Conservation (phyloP, 2,888 invertebrate genomes). For the Tromatobia lineatoria region DNA sequence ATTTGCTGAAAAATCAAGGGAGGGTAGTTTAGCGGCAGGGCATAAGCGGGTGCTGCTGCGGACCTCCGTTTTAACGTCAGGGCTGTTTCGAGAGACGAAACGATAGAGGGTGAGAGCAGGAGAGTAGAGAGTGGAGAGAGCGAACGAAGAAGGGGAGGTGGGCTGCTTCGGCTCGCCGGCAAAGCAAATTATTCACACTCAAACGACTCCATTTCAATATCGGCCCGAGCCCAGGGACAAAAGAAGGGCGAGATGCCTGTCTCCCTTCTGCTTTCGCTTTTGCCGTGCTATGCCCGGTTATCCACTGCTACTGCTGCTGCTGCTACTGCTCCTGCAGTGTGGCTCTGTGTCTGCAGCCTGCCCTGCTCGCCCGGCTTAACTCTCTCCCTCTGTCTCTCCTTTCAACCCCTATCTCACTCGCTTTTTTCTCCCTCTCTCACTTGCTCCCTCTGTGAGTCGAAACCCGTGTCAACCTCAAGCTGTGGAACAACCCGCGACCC, state of each 20-base stretch:
- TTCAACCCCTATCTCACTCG: conserved; percentile 65
- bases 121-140: conserved; percentile 54
- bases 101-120: conserved; percentile 52
- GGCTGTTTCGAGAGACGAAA: conserved; percentile 54
- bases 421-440: conserved; percentile 59
- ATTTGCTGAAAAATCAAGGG: conserved; percentile 61
- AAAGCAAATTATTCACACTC: conserved; percentile 91
- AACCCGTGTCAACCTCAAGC: conserved; percentile 59
- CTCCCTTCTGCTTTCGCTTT: conserved; percentile 84
- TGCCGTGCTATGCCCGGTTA: conserved; percentile 64
- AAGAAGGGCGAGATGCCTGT: conserved; percentile 87
- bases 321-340: conserved; percentile 59
- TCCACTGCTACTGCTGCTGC: conserved; percentile 33
- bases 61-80: conserved; percentile 51
- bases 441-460: conserved; percentile 41
- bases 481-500: conserved; percentile 37
- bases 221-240: conserved; percentile 86
- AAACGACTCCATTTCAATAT: conserved; percentile 91
- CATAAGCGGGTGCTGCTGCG: conserved; percentile 24
- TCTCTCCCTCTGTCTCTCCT: conserved; percentile 64
- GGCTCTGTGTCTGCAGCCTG: conserved; percentile 79
- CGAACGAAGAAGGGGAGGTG: conserved; percentile 48
- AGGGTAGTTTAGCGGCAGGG: conserved; percentile 15
- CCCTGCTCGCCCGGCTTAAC: conserved; percentile 74
- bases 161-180: conserved; percentile 82